These are phyloP conservation scores for Embiotoca jacksoni DNA, from an alignment of 2,113 vertebrate species.

Conservation along the genomic window DNA sequence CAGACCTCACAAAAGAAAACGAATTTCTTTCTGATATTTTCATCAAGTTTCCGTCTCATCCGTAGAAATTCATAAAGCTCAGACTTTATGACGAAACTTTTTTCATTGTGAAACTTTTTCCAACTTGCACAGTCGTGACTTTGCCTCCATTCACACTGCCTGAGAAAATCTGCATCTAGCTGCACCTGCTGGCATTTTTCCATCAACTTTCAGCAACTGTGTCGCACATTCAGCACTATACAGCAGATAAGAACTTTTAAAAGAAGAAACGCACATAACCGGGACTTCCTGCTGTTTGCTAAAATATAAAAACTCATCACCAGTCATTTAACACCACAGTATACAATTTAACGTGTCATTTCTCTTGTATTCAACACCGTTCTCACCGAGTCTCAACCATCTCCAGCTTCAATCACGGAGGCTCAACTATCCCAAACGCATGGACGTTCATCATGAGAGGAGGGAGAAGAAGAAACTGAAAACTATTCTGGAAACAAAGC, in stretches of 20 bases:
- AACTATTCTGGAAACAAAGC: background rate
- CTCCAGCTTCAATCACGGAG: background rate
- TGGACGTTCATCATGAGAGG: background rate
- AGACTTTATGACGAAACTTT: too few species aligned
- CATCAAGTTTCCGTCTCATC: too few species aligned
- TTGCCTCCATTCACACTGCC: background rate
- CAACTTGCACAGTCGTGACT: background rate
- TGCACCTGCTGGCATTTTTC: background rate
- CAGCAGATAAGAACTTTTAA: background rate
- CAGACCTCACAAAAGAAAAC: too few species aligned
- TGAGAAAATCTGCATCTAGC: background rate
- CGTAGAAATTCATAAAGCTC: too few species aligned
- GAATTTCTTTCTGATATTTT: too few species aligned
- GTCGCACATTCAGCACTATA: background rate
- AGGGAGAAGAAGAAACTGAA: background rate
- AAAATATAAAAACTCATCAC: background rate
- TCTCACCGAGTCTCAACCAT: background rate
- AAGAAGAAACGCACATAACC: background rate
- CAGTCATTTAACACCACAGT: conserved; percentile 1
- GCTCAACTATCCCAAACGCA: background rate
- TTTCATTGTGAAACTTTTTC: background rate
- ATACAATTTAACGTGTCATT: background rate
- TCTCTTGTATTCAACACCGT: background rate
- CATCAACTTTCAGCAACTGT: background rate
- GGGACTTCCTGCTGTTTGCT: background rate